Percentiles rank a stretch among this genome's conserved stretches.
Conservation (phyloP, 2,888 invertebrate genomes). For the Tholera decimalis region DNA sequence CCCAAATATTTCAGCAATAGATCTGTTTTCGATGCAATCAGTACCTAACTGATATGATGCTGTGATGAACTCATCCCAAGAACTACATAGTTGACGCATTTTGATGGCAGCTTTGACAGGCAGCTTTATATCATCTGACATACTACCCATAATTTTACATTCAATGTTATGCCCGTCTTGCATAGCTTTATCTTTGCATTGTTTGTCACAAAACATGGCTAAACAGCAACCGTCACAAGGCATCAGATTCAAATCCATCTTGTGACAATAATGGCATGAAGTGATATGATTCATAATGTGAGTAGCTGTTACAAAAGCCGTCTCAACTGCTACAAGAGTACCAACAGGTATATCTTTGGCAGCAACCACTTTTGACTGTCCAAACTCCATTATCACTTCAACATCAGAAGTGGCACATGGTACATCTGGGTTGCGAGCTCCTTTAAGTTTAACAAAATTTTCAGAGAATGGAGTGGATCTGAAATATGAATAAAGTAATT, state of each 20-base stretch:
- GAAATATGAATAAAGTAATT: conserved; percentile 22
- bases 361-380: conserved; percentile 38
- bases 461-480: conserved; percentile 25
- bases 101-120: conserved; percentile 30
- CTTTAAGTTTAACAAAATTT: conserved; percentile 31
- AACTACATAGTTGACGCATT: conserved; percentile 44
- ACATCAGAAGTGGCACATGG: conserved; percentile 41
- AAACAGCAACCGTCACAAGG: conserved; percentile 42
- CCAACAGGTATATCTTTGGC: conserved; percentile 40
- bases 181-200: conserved; percentile 31
- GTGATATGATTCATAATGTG: not conserved
- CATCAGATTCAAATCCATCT: conserved; percentile 34
- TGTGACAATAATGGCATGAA: conserved; percentile 39
- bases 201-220: conserved; percentile 39
- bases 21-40: conserved; percentile 21
- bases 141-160: conserved; percentile 20
- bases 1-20: conserved; percentile 35
- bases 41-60: conserved; percentile 38
- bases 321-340: conserved; percentile 37
- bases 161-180: conserved; percentile 41
- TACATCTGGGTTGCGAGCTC: conserved; percentile 22
- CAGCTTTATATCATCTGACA: not conserved
- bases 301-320: conserved; percentile 20
- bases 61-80: conserved; percentile 52
- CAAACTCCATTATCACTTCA: conserved; percentile 25